Conservation (phyloP, 2,888 invertebrate species). For the Pandemis heparana region DNA sequence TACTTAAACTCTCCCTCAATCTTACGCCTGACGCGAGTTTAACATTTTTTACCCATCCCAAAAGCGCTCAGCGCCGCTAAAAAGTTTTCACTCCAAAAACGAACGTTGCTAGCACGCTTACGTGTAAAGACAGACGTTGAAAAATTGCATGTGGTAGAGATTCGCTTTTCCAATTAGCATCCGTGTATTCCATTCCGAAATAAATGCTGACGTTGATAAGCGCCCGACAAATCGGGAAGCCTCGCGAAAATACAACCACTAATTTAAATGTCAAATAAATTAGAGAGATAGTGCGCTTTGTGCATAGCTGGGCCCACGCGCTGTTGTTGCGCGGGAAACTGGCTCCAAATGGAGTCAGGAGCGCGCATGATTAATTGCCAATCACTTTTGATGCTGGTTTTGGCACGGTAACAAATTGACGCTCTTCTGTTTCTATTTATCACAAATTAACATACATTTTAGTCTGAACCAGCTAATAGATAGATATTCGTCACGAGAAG, state of each 20-base stretch:
- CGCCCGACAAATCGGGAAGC: constrained; percentile 30
- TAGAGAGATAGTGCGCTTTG: constrained; percentile 32
- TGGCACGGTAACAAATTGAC: constrained; percentile 11
- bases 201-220: constrained; percentile 25
- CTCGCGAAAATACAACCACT: constrained; percentile 33
- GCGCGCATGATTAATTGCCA: constrained; percentile 2
- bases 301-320: constrained; percentile 1
- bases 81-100: no score
- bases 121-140: constrained; percentile 7
- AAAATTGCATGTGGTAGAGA: constrained; percentile 6
- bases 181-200: constrained; percentile 23
- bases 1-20: no score
- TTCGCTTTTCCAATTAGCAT: neutral
- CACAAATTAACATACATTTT: constrained; percentile 14
- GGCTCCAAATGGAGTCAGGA: constrained; percentile 2
- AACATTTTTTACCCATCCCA: no score
- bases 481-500: neutral
- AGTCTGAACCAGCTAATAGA: neutral
- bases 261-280: constrained; percentile 40
- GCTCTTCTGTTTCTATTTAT: constrained; percentile 11
- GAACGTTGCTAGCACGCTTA: neutral
- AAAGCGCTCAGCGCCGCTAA: no score
- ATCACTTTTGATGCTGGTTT: constrained; percentile 8
- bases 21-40: no score
- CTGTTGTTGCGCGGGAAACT: constrained; percentile 5